Evolutionary conservation across 2,888 invertebrate genomes (phyloP).

Genomic region (Parasteatoda lunata): DNA sequence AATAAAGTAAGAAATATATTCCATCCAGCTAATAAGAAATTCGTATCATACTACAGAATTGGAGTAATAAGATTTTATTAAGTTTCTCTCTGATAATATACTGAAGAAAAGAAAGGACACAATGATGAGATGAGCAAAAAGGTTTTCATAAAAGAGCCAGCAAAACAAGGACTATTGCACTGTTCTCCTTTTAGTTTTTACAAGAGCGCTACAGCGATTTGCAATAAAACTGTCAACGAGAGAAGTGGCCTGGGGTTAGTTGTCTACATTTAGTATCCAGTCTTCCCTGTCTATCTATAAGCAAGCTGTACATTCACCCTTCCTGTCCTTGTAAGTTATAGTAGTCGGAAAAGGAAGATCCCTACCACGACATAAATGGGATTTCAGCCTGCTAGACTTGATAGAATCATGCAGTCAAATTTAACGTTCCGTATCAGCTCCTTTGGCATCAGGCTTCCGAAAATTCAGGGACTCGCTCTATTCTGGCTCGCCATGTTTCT

Average conservation of each 20-base stretch:
- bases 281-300: not conserved
- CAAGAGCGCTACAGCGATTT: slow-evolving; percentile 17
- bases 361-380: slow-evolving; percentile 36
- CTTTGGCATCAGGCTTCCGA: slow-evolving; percentile 21
- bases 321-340: not conserved
- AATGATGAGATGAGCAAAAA: too few species aligned
- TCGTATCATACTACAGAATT: too few species aligned
- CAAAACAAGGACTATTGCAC: too few species aligned
- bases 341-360: not conserved
- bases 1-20: too few species aligned
- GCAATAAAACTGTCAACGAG: slow-evolving; percentile 41
- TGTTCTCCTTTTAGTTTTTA: not conserved
- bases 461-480: not conserved
- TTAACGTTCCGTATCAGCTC: slow-evolving; percentile 43
- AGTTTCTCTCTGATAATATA: too few species aligned
- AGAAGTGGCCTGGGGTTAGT: not conserved
- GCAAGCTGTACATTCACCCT: slow-evolving; percentile 1
- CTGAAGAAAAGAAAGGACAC: too few species aligned
- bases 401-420: slow-evolving; percentile 59
- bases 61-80: too few species aligned
- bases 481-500: not conserved
- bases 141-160: too few species aligned
- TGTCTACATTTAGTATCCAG: not conserved
- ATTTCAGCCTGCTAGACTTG: slow-evolving; percentile 18
- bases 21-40: too few species aligned